Conservation (phyloP, 2,797 vertebrate species). For the Gallinago stenura region DNA sequence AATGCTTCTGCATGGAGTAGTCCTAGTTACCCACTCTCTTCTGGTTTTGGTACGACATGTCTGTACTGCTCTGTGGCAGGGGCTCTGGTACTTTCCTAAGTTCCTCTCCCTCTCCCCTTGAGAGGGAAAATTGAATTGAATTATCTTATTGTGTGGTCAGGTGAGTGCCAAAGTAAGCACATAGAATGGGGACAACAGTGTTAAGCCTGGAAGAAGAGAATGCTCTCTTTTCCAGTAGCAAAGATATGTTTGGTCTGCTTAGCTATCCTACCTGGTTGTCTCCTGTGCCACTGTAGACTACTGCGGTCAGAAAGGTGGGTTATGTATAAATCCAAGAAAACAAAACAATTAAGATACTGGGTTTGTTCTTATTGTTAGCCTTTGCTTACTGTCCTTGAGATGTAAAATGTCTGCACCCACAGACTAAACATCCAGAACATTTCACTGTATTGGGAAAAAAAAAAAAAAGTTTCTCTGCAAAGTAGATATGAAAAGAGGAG, state of each 20-base stretch:
- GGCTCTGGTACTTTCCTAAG: neutral
- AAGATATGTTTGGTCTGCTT: neutral
- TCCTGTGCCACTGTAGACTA: neutral
- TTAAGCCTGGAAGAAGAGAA: neutral
- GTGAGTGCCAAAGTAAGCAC: neutral
- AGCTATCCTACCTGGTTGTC: neutral
- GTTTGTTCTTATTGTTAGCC: neutral
- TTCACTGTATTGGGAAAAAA: neutral
- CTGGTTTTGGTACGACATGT: neutral
- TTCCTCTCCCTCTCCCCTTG: too few relatives aligned
- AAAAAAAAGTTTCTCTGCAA: neutral
- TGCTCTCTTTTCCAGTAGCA: neutral
- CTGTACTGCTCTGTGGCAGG: neutral
- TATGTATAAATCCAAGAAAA: neutral
- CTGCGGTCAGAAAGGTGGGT: fast-evolving
- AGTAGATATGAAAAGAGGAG: neutral
- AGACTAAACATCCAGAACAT: neutral
- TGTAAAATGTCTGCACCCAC: neutral
- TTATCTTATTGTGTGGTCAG: neutral
- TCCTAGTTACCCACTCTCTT: neutral
- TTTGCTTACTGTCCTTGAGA: neutral
- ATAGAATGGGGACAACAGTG: neutral
- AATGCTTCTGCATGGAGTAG: neutral
- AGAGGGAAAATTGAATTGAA: neutral
- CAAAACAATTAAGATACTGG: neutral